Percentiles rank a stretch among this genome's conserved stretches.
Evolutionary conservation across 2,888 invertebrate genomes (phyloP).

Genomic region (Gortyna flavago): DNA sequence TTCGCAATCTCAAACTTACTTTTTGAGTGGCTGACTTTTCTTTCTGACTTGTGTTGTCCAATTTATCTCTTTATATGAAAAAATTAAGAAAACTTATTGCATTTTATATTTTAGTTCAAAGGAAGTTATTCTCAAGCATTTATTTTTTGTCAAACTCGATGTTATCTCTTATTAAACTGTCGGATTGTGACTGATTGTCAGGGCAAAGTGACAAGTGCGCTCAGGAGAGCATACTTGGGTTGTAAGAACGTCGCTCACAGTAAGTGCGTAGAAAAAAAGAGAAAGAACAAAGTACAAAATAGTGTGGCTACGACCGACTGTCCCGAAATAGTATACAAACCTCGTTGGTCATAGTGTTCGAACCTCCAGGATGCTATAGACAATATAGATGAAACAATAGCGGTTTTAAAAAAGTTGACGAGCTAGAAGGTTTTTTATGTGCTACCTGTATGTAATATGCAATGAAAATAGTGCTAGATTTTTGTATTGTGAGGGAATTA

Average conservation of each 20-base stretch:
- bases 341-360: slow-evolving; percentile 60
- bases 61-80: slow-evolving; percentile 12
- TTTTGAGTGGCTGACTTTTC: slow-evolving; percentile 46
- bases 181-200: slow-evolving; percentile 78
- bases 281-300: slow-evolving; percentile 60
- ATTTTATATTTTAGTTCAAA: slow-evolving; percentile 49
- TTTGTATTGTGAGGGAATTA: slow-evolving; percentile 49
- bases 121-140: slow-evolving; percentile 53
- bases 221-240: slow-evolving; percentile 89
- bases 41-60: slow-evolving; percentile 36
- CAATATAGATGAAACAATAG: slow-evolving; percentile 63
- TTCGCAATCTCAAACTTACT: slow-evolving; percentile 29
- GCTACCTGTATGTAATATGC: slow-evolving; percentile 62
- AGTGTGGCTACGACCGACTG: slow-evolving; percentile 67
- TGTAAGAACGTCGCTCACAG: slow-evolving; percentile 90
- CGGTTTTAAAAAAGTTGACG: slow-evolving; percentile 52
- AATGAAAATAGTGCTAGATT: slow-evolving; percentile 64
- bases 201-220: slow-evolving; percentile 89
- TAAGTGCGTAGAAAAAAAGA: slow-evolving; percentile 85
- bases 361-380: slow-evolving; percentile 67
- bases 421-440: slow-evolving; percentile 65
- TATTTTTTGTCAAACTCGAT: slow-evolving; percentile 40
- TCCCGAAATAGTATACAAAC: slow-evolving; percentile 63
- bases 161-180: slow-evolving; percentile 61
- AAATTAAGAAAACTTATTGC: slow-evolving; percentile 29